Evolutionary conservation across 2,797 vertebrate genomes (phyloP), one percentile per base, ranked within the genome.

Genomic region (Zalophus californianus): DNA sequence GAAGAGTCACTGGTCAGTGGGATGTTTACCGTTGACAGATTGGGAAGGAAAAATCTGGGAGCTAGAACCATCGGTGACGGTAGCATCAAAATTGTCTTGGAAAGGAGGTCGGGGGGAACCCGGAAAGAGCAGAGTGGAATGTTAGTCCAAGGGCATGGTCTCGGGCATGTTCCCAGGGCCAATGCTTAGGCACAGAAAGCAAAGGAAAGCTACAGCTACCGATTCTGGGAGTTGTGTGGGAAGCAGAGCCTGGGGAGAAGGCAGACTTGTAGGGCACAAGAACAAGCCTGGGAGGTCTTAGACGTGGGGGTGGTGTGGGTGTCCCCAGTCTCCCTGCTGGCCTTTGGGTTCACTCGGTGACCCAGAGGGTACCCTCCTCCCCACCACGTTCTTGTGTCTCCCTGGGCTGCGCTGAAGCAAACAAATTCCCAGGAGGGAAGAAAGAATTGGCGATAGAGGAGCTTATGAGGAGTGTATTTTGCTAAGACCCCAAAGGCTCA

Each of bases 151-250:
- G 56, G 15, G 13, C 15, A 3, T 11, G 38, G 25, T 27, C 16
- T 50, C 60, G 52, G 35, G 5, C 54, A 21, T 3, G 4, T 27
- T 16, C 16, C 23, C 38, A 79, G 27, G 48, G 32, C 21, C 32
- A 41, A 20, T 14, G 29, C 2, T 66, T 10, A 32, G 50, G 64
- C 6, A 20, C 38, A 75, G 27, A 20, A 85, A 35, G 41, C 44
- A 77, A 35, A 27, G 44, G 9, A 12, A 58, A 70, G 68, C n/a
- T 70, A 32, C 6, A 5, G 32, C 62, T 64, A 21, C 64, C 35
- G 18, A 20, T 70, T 32, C 35, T 0, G 0, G 52, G 5, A 56
- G n/a, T 11, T 12, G 9, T 2, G 6, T 18, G 6, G 12, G 58
- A 70, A 29, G 25, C 64, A 68, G 89, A 77, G 62, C 29, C 27